Base-by-base conservation (phyloP, 2,888 invertebrate genomes). In the Agrochola macilenta region DNA sequence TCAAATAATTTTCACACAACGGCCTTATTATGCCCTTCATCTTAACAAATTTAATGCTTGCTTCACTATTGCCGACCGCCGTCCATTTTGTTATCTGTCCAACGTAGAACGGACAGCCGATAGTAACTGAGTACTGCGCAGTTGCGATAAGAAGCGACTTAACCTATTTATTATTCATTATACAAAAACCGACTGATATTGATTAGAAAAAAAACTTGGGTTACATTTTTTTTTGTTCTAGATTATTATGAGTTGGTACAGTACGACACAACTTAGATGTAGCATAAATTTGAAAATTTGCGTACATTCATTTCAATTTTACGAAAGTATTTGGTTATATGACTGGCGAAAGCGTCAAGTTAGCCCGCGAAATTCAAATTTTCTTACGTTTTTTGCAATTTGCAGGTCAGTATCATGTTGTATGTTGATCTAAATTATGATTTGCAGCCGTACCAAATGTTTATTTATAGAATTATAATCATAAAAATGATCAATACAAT, bases 51-150 rank as follows among this genome's bases (percentile, higher is more conserved):
- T 14, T 61, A 35, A 14, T 63, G 35, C 35, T 69, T 72, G 57
- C 20, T 63, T 3, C 73, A 23, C 12, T 82, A 12, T 14, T 5
- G 74, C 17, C 87, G 88, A 76, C 35, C 30, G 14, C 85, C 88
- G 57, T 92, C 89, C 92, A 85, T 39, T n/a, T 39, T 88, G 91
- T 93, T 95, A 95, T 95, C 95, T 95, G 91, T 93, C 92, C 92
- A 92, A 90, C 91, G 90, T 92, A 89, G 91, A 92, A 92, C 91
- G 87, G 91, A 91, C 92, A 90, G 85, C 91, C 90, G 94, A 94
- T 94, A 94, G 93, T 61, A 46, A 89, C 89, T 87, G 89, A 90
- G 89, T 89, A 91, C 94, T 95, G 94, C 95, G 95, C 91, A 95
- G 93, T 94, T 89, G 83, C 77, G 94, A 94, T 93, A 95, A 93